These are phyloP conservation scores for Ahaetulla prasina DNA, from an alignment of 2,113 vertebrate species.

Conservation along the genomic window DNA sequence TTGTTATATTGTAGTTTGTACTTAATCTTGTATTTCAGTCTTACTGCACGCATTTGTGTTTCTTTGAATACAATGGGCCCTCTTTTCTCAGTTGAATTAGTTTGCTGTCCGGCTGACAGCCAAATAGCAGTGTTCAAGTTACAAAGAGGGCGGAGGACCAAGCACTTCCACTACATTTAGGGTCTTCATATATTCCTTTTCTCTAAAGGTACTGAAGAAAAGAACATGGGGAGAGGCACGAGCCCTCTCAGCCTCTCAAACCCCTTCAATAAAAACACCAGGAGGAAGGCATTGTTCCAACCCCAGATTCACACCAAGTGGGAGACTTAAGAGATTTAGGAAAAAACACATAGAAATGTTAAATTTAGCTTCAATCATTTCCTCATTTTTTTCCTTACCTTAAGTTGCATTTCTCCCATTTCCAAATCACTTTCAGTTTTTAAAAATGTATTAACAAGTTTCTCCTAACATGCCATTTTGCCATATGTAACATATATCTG, in stretches of 20 bases:
- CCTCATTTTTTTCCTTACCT: neutral
- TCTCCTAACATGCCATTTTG: neutral
- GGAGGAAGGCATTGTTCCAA: constrained; percentile 7
- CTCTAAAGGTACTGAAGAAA: constrained; percentile 8
- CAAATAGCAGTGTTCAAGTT: constrained; percentile 25
- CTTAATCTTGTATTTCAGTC: neutral
- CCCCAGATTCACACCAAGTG: constrained; percentile 17
- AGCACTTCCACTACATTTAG: constrained; percentile 19
- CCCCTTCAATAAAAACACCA: neutral
- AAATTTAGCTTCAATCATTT: neutral
- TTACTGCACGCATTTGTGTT: neutral
- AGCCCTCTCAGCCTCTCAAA: neutral
- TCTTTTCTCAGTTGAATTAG: neutral
- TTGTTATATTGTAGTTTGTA: constrained; percentile 22
- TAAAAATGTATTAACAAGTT: neutral
- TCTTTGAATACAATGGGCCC: constrained; percentile 22
- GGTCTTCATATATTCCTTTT: constrained; percentile 1
- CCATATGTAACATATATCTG: neutral
- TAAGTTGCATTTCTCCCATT: neutral
- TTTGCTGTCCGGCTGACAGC: constrained; percentile 29
- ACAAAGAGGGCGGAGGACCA: constrained; percentile 2
- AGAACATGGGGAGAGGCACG: neutral
- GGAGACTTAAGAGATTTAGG: neutral
- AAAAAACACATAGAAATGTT: neutral
- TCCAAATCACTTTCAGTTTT: neutral